phyloP scores from a whole-genome alignment of 1,140 invertebrate species.

The Drosophila pallidifrons region DNA sequence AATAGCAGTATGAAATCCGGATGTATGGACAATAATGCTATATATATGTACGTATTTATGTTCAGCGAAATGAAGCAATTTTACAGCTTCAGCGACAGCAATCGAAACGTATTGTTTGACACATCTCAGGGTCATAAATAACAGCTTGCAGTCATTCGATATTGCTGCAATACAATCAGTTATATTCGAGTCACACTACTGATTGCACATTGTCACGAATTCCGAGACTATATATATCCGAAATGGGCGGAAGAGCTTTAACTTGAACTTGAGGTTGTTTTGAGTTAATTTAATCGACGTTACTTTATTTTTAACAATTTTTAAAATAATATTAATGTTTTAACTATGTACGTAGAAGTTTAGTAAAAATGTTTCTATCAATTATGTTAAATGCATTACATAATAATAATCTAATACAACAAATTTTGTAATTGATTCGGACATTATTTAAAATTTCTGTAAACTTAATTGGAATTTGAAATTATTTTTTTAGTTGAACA shows the following conservation, averaged over 20 bases:
- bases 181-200: conserved; percentile 11
- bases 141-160: conserved; percentile 40
- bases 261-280: neutral
- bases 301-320: neutral
- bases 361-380: too few species aligned
- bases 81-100: conserved; percentile 44
- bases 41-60: conserved; percentile 62
- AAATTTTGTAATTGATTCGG: too few species aligned
- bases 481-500: too few species aligned
- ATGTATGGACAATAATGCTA: conserved; percentile 46
- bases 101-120: conserved; percentile 48
- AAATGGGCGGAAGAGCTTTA: neutral
- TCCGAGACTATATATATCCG: neutral
- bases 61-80: conserved; percentile 46
- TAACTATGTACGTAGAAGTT: too few species aligned
- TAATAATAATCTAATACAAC: too few species aligned
- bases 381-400: too few species aligned
- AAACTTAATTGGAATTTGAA: too few species aligned
- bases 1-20: conserved; percentile 9
- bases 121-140: conserved; percentile 58
- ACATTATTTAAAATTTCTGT: too few species aligned
- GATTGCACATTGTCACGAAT: conserved; percentile 18
- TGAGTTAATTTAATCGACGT: neutral
- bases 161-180: conserved; percentile 4
- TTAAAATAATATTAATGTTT: too few species aligned